Conservation (phyloP, 2,888 invertebrate species). For the Hemaris fuciformis region DNA sequence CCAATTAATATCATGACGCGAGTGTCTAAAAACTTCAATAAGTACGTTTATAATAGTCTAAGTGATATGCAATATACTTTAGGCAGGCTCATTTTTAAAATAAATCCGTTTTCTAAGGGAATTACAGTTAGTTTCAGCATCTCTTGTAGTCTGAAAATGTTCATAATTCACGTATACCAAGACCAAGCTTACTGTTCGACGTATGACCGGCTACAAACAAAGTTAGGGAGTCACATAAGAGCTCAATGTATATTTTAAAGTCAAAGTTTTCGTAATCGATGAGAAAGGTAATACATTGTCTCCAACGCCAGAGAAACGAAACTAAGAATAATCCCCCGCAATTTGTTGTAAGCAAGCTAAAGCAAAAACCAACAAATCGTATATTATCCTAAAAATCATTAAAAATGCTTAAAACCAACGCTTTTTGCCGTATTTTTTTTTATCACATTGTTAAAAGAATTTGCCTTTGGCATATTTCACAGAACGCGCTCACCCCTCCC, state of each 20-base stretch:
- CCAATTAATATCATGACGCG: constrained; percentile 24
- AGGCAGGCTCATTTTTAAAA: constrained; percentile 64
- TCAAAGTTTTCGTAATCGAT: no score
- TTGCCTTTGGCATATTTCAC: constrained; percentile 65
- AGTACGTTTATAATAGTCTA: constrained; percentile 53
- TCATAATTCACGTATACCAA: no score
- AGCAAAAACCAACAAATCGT: constrained; percentile 23
- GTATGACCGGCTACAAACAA: no score
- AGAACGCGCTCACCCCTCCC: constrained; percentile 5
- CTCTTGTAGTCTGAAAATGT: no score
- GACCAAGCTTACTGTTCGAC: no score
- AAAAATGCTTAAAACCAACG: constrained; percentile 18
- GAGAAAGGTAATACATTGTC: no score
- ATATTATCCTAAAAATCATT: constrained; percentile 16
- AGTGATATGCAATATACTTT: constrained; percentile 79
- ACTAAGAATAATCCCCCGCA: neutral
- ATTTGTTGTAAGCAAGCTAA: constrained; percentile 36
- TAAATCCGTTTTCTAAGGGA: constrained; percentile 12
- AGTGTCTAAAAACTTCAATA: constrained; percentile 42
- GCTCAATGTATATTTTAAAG: no score
- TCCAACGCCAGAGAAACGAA: neutral
- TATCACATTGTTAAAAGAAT: constrained; percentile 64
- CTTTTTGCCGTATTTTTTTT: constrained; percentile 41
- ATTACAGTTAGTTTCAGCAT: constrained; percentile 24
- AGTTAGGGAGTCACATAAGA: no score